A percentile compares a stretch with the other conserved stretches of the same genome.
These are phyloP conservation scores for Cynoglossus semilaevis DNA, from an alignment of 2,113 vertebrate genomes.

Conservation along the genomic window DNA sequence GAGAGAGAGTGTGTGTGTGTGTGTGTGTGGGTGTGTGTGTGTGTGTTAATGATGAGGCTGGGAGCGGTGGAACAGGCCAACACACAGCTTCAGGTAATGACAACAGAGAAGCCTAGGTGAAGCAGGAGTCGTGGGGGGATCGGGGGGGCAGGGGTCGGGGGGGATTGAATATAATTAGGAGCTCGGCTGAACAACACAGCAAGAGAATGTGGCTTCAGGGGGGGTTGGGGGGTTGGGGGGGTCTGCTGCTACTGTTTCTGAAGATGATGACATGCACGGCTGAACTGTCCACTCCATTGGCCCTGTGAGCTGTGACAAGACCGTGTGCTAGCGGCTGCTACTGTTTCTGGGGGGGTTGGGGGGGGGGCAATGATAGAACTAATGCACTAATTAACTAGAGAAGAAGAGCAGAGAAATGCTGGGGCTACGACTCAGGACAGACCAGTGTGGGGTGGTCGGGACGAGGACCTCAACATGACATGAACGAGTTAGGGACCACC, in stretches of 20 bases:
- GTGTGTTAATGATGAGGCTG: conserved; percentile 39
- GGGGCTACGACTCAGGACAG: no score
- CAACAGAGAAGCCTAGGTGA: conserved; percentile 59
- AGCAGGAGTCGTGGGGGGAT: conserved; percentile 45
- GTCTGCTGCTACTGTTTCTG: conserved; percentile 48
- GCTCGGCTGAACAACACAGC: conserved; percentile 61
- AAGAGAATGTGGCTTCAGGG: conserved; percentile 58
- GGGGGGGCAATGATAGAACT: conserved; percentile 85
- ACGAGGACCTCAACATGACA: no score
- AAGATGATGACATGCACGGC: conserved; percentile 72
- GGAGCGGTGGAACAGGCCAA: conserved; percentile 27
- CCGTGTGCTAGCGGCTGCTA: conserved; percentile 66
- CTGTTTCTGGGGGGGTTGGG: conserved; percentile 76
- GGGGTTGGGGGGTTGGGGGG: conserved; percentile 45
- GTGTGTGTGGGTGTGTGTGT: no score
- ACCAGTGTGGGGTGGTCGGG: no score
- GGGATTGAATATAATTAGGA: conserved; percentile 73
- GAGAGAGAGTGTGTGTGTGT: no score
- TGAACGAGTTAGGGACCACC: no score
- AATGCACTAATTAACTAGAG: conserved; percentile 95
- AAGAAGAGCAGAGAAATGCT: conserved; percentile 49
- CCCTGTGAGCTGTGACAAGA: conserved; percentile 84
- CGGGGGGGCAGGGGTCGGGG: conserved; percentile 61
- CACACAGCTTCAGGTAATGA: conserved; percentile 59
- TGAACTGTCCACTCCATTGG: conserved; percentile 83